These are phyloP conservation scores for Oryzias woworae DNA, from an alignment of 2,113 vertebrate species.

Conservation along the genomic window DNA sequence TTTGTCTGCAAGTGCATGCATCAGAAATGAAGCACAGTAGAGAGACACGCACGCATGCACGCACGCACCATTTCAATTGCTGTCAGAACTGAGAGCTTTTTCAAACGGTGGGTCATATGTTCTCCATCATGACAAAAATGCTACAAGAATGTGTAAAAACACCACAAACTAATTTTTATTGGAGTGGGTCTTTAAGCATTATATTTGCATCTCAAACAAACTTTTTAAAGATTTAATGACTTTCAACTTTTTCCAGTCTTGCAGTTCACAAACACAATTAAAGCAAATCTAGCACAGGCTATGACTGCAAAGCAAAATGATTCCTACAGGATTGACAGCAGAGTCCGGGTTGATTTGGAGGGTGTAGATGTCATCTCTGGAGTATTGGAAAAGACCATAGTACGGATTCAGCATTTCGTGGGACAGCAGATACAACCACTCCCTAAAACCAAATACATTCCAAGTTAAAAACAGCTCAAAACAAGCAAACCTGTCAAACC, in stretches of 20 bases:
- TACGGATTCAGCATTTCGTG: constrained; percentile 99
- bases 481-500: not conserved
- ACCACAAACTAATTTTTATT: no score
- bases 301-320: not conserved
- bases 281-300: not conserved
- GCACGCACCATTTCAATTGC: no score
- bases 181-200: no score
- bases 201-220: no score
- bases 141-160: no score
- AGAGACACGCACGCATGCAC: no score
- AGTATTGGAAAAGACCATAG: constrained; percentile 98
- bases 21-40: no score
- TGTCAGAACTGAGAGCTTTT: no score
- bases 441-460: constrained; percentile 71
- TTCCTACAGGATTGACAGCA: constrained; percentile 91
- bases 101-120: no score
- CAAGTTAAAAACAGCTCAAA: not conserved
- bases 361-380: constrained; percentile 97
- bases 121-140: no score
- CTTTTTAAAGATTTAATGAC: no score
- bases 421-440: constrained; percentile 96
- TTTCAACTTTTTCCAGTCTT: not conserved
- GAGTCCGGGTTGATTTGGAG: constrained; percentile 98
- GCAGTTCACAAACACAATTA: not conserved
- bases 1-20: no score